Conservation (phyloP, 2,797 vertebrate species). For the Thaleichthys pacificus region DNA sequence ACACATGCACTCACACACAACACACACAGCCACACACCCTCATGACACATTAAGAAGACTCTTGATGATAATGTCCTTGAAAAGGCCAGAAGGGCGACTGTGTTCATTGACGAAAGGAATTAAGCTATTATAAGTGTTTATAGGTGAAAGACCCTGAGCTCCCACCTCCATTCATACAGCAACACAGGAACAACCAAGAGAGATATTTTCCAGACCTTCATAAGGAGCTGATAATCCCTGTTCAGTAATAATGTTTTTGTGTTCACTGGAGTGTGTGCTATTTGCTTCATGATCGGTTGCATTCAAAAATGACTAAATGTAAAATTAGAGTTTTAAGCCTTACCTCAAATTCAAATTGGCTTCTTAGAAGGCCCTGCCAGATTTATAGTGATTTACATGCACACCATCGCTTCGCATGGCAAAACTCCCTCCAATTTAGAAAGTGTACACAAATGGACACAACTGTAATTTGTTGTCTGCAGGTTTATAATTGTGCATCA, state of each 20-base stretch:
- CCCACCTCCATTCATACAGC: no score
- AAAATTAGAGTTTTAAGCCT: conserved; percentile 54
- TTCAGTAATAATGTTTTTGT: conserved; percentile 4
- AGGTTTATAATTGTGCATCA: no score
- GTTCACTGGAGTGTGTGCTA: conserved; percentile 19
- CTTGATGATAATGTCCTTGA: conserved; percentile 37
- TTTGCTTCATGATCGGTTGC: conserved; percentile 40
- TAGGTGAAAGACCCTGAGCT: no score
- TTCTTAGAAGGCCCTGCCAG: conserved; percentile 12
- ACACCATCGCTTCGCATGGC: background rate
- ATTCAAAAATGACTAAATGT: no score
- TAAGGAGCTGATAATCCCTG: conserved; percentile 42
- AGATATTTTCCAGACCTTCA: conserved; percentile 12
- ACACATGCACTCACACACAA: background rate
- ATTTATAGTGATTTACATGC: conserved; percentile 30
- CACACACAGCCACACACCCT: background rate
- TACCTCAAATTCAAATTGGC: conserved; percentile 48
- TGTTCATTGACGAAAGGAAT: conserved; percentile 15
- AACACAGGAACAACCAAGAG: background rate
- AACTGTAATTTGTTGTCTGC: no score
- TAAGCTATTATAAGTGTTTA: background rate
- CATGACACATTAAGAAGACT: background rate
- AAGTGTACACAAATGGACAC: no score
- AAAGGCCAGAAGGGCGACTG: conserved; percentile 25
- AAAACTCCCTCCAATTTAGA: no score